A percentile compares a stretch with the other conserved stretches of the same genome.
Evolutionary conservation across 2,888 invertebrate genomes (phyloP).

Genomic region (Stenodera caucasica): DNA sequence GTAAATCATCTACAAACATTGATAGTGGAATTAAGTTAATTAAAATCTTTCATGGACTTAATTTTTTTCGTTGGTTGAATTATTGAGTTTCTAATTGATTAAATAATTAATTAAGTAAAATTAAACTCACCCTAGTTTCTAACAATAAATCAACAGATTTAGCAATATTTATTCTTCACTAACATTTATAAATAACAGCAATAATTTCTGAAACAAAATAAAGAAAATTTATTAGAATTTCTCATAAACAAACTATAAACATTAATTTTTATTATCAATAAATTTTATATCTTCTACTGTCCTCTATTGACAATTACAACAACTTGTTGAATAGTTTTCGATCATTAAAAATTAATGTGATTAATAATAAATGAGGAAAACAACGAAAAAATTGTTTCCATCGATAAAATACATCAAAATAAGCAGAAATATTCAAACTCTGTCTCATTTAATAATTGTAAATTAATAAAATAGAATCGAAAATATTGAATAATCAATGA

Average conservation of each 20-base stretch:
- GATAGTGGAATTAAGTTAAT: too few relatives aligned
- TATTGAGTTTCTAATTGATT: background rate
- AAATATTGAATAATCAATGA: background rate
- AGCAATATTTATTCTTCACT: background rate
- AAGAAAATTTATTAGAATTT: background rate
- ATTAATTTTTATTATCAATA: too few relatives aligned
- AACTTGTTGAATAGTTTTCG: background rate
- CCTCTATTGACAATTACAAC: background rate
- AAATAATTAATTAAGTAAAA: background rate
- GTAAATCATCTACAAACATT: too few relatives aligned
- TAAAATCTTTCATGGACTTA: too few relatives aligned
- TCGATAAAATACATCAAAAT: too few relatives aligned
- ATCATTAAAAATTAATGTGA: background rate
- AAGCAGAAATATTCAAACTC: too few relatives aligned
- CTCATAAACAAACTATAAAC: background rate
- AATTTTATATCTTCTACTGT: too few relatives aligned
- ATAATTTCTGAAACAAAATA: background rate
- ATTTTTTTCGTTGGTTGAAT: too few relatives aligned
- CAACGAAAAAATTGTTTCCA: too few relatives aligned
- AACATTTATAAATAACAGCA: background rate
- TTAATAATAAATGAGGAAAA: too few relatives aligned
- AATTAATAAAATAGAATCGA: background rate
- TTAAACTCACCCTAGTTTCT: background rate
- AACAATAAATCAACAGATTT: background rate
- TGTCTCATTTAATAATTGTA: too few relatives aligned